phyloP scores from a whole-genome alignment of 2,888 invertebrate genomes.

The Syrista parreyssii region DNA sequence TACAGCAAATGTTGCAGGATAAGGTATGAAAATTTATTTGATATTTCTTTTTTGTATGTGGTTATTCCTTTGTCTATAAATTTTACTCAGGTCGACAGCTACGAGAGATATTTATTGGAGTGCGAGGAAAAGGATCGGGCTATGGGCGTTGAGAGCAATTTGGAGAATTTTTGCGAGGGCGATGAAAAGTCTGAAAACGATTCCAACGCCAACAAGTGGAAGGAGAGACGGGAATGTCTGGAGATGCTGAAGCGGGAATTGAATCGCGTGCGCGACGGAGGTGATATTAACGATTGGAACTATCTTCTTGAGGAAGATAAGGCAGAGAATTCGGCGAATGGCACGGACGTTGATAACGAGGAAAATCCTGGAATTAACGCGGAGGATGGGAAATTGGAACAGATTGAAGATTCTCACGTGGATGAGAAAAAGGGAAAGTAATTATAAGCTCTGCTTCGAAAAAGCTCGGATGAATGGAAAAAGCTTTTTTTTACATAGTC shows the following conservation, averaged over 20 bases:
- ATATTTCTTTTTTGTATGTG: not conserved
- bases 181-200: constrained; percentile 11
- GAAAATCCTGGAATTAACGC: constrained; percentile 1
- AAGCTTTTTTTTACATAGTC: not conserved
- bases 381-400: constrained; percentile 3
- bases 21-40: constrained; percentile 63
- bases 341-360: constrained; percentile 9
- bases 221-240: constrained; percentile 58
- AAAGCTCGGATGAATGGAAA: not conserved
- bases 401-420: constrained; percentile 13
- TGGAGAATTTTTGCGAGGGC: constrained; percentile 19
- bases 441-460: constrained; percentile 1
- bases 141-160: constrained; percentile 20
- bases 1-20: constrained; percentile 68
- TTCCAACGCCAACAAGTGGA: constrained; percentile 48
- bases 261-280: constrained; percentile 53
- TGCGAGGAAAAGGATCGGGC: constrained; percentile 55
- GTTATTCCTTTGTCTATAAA: not conserved
- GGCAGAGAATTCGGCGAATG: constrained; percentile 14
- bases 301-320: constrained; percentile 50
- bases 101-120: constrained; percentile 57
- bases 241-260: constrained; percentile 60
- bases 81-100: constrained; percentile 48
- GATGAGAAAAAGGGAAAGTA: constrained; percentile 38
- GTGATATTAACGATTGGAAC: constrained; percentile 56